These are phyloP conservation scores for Anolis apletophallus DNA, from an alignment of 2,797 vertebrate genomes.

Conservation along the genomic window DNA sequence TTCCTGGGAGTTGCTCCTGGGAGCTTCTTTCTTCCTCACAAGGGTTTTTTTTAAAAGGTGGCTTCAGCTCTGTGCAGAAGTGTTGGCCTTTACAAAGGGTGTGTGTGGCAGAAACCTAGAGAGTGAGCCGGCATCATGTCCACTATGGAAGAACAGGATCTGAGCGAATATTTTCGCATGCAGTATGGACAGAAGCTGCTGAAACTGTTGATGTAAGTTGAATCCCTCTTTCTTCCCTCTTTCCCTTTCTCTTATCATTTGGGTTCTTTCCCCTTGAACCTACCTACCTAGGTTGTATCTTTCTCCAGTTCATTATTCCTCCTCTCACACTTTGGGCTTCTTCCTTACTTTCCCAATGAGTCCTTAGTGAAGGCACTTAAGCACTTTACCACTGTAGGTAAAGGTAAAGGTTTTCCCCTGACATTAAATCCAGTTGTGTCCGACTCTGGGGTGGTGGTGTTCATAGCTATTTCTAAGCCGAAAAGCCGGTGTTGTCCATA, in stretches of 20 bases:
- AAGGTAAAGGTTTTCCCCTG: too few species aligned
- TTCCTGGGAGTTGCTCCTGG: not conserved
- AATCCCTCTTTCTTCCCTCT: not conserved
- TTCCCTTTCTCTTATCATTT: not conserved
- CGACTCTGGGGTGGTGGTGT: too few species aligned
- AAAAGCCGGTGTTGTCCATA: too few species aligned
- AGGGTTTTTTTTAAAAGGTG: not conserved
- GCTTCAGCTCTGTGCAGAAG: not conserved
- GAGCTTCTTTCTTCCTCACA: not conserved
- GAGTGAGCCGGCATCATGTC: conserved; percentile 45
- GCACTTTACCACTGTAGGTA: not conserved
- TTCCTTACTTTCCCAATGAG: not conserved
- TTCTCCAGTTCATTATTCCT: not conserved
- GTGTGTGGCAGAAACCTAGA: not conserved
- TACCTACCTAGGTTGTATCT: not conserved
- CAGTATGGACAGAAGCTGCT: conserved; percentile 70
- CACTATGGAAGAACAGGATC: conserved; percentile 71
- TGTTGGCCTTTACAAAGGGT: not conserved
- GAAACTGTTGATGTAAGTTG: conserved; percentile 68
- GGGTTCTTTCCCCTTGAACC: not conserved
- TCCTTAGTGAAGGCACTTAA: too few species aligned
- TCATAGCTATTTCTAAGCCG: too few species aligned
- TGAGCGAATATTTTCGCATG: conserved; percentile 71
- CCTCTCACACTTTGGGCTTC: not conserved
- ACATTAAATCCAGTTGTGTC: too few species aligned